phyloP scores from a whole-genome alignment of 2,888 invertebrate genomes.

The Busseola fusca region DNA sequence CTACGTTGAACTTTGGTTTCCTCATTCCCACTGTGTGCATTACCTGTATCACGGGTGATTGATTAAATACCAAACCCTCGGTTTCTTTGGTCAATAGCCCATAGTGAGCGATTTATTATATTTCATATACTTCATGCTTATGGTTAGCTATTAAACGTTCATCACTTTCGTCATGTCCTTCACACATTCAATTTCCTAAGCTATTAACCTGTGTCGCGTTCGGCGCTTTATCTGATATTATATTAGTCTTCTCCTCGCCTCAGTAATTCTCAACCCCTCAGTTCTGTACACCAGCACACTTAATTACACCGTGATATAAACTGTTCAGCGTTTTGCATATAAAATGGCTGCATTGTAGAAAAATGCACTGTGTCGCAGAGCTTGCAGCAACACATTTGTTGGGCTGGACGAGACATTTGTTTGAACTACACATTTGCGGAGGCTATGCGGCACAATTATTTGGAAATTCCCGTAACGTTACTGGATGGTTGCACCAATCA shows the following conservation, averaged over 20 bases:
- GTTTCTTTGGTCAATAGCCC: not conserved
- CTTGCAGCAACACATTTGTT: slow-evolving; percentile 17
- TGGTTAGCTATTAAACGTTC: slow-evolving; percentile 1
- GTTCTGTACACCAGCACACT: slow-evolving; percentile 6
- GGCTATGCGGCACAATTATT: slow-evolving; percentile 3
- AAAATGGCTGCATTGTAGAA: slow-evolving; percentile 19
- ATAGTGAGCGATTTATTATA: not conserved
- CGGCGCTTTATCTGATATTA: slow-evolving; percentile 15
- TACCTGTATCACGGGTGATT: not conserved
- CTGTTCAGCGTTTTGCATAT: slow-evolving; percentile 27
- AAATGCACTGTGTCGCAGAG: slow-evolving; percentile 17
- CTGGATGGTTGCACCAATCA: not conserved
- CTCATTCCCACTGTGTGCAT: not conserved
- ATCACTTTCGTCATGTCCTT: not conserved
- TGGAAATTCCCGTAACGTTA: slow-evolving; percentile 1
- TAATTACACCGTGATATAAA: slow-evolving; percentile 36
- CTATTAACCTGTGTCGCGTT: slow-evolving; percentile 32
- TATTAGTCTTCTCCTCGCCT: slow-evolving; percentile 2
- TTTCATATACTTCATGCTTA: not conserved
- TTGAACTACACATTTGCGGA: slow-evolving; percentile 15
- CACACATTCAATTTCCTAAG: slow-evolving; percentile 22
- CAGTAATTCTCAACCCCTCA: not conserved
- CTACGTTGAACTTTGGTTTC: not conserved
- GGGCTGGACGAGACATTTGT: slow-evolving; percentile 21
- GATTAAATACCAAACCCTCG: not conserved